Base-by-base conservation (phyloP, 2,888 invertebrate species). In the Sialis fuliginosa region DNA sequence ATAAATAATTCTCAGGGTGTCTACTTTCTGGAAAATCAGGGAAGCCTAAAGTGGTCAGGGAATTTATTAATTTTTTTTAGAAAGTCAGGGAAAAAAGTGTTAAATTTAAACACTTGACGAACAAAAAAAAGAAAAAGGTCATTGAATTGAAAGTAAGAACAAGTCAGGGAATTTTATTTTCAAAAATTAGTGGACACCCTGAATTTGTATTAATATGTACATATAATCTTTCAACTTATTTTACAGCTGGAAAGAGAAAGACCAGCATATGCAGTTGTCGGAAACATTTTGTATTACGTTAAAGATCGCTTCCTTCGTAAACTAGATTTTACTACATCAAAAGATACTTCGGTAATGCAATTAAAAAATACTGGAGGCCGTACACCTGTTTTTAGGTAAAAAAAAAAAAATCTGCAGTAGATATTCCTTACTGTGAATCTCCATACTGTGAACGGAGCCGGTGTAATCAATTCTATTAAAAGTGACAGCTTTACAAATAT, bases 231-330 rank as follows among this genome's bases (percentile, higher is more conserved):
- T 35, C 2, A 35, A 44, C 39, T 45, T 39, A 63, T 70, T 6
- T 71, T 72, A 42, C 79, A 87, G 66, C 67, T 96, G 58, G 95
- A 96, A 61, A 72, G 97, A 45, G 98, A 98, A 66, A 72, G 98
- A 32, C 98, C 98, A 0, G 95, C 97, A 0, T 93, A 90, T 61
- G 89, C 93, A 5, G 84, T 95, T 1, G 85, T 92, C 59, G 89
- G 88, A 47, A 96, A 97, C 62, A 69, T 88, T 53, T 72, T 97
- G 39, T 97, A 89, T 64, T 98, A 98, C 58, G 88, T 97, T 1
- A 98, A 98, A 63, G 96, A 97, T 52, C 79, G 86, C 57, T 88
- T 77, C 57, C 69, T 98, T 39, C 78, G 97, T 6, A 85, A 88
- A 58, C 68, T 98, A 52, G 97, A 99, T 60, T 89, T 98, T 63